Conservation (phyloP, 2,888 invertebrate genomes). For the Sesia bembeciformis region DNA sequence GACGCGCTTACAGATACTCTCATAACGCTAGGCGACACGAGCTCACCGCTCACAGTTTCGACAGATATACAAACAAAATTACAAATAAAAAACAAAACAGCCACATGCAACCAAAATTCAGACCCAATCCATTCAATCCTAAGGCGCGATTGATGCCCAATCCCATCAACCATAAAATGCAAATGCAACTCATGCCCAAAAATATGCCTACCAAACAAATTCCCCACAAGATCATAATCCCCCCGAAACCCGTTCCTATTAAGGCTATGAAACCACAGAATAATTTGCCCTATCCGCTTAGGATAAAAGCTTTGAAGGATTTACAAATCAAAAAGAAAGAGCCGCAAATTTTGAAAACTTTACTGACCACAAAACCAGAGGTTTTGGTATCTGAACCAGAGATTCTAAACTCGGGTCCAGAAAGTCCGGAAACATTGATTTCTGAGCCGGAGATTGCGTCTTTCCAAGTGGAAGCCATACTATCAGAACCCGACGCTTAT, state of each 20-base stretch:
- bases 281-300: constrained; percentile 60
- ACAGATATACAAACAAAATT: constrained; percentile 66
- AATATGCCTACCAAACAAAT: constrained; percentile 39
- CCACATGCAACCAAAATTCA: constrained; percentile 54
- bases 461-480: constrained; percentile 66
- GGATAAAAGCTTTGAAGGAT: constrained; percentile 68
- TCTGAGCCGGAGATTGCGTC: constrained; percentile 69
- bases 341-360: constrained; percentile 67
- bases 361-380: constrained; percentile 62
- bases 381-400: constrained; percentile 64
- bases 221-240: constrained; percentile 35
- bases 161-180: constrained; percentile 62
- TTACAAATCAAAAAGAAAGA: constrained; percentile 67
- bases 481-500: constrained; percentile 59
- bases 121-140: constrained; percentile 67
- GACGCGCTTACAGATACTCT: constrained; percentile 64
- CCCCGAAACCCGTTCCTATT: constrained; percentile 57
- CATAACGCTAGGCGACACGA: constrained; percentile 69
- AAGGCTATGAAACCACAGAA: constrained; percentile 46
- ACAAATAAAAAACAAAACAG: constrained; percentile 38
- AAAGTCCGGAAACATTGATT: constrained; percentile 66
- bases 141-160: constrained; percentile 68
- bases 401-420: constrained; percentile 65
- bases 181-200: constrained; percentile 43
- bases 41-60: constrained; percentile 61